Conservation (phyloP, 2,888 invertebrate genomes). For the Lasioglossum marginatum region DNA sequence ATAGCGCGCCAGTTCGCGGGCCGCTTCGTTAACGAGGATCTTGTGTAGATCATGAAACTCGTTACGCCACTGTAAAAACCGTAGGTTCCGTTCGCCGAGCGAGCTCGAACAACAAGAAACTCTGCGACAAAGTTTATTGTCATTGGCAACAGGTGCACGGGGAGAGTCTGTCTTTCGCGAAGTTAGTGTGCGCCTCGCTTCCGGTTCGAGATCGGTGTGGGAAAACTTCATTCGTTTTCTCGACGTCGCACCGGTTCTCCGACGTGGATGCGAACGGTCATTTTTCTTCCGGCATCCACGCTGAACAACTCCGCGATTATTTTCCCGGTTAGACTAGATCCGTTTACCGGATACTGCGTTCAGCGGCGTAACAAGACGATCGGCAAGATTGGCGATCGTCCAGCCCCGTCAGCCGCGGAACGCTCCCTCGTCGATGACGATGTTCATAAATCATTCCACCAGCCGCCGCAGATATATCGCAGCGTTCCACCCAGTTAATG, state of each 20-base stretch:
- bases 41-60: slow-evolving; percentile 18
- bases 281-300: neutral
- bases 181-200: slow-evolving; percentile 1
- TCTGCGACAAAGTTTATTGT: slow-evolving; percentile 43
- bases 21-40: slow-evolving; percentile 18
- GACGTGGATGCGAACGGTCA: neutral
- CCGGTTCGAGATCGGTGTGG: slow-evolving; percentile 11
- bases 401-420: slow-evolving; percentile 63
- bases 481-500: neutral
- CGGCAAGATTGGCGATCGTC: slow-evolving; percentile 72
- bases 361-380: slow-evolving; percentile 49
- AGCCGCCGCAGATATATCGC: slow-evolving; percentile 56
- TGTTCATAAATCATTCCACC: slow-evolving; percentile 70
- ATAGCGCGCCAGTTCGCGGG: slow-evolving; percentile 10
- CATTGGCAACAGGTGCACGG: slow-evolving; percentile 64
- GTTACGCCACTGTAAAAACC: slow-evolving; percentile 3
- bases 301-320: neutral
- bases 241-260: neutral
- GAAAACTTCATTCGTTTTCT: neutral
- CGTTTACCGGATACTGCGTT: slow-evolving; percentile 18
- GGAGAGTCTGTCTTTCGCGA: slow-evolving; percentile 19
- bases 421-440: slow-evolving; percentile 31
- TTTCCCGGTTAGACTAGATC: slow-evolving; percentile 9
- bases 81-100: neutral
- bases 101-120: slow-evolving; percentile 5